Evolutionary conservation across 2,888 invertebrate species (phyloP), one percentile per base, ranked within the genome.

Genomic region (Cactoblastis cactorum): DNA sequence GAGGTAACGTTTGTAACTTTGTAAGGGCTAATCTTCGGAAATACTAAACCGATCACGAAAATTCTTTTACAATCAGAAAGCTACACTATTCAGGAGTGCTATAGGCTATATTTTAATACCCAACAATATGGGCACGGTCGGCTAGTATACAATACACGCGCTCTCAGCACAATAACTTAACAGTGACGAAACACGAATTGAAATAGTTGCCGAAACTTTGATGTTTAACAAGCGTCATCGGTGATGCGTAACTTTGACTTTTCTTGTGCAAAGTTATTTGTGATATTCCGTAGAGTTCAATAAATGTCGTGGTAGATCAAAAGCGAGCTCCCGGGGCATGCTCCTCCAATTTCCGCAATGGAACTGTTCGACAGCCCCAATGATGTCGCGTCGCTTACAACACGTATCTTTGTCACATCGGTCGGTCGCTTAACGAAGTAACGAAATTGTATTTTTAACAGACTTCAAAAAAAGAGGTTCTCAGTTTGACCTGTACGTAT

Each of bases 381-480:
- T 46, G 45, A 33, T 33, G 33, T 17, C 3, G 38, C n/a, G 63
- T 28, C 43, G 28, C 17, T 32, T 43, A 15, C 12, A 28, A 37
- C 11, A 17, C 74, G 71, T 80, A 77, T 67, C 43, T 43, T 43
- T 43, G 43, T 43, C 11, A 43, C 14, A 43, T 43, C 43, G 22
- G 28, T 14, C 11, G 14, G 22, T 39, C 22, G 6, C 12, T 4
- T 41, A 22, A 32, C 17, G 15, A 24, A 24, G 28, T 43, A n/a
- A 28, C 24, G 28, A 43, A 28, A 8, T 28, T 28, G 3, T 22
- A 22, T 22, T 4, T 28, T 9, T 9, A 28, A 9, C 22, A 9
- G 28, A 9, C 1, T 28, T 28, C n/a, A n/a, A n/a, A n/a, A n/a
- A n/a, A n/a, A n/a, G n/a, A n/a, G 24, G n/a, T n/a, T n/a, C n/a